Evolutionary conservation across 2,113 vertebrate species (phyloP).

Genomic region (Mus pahari): DNA sequence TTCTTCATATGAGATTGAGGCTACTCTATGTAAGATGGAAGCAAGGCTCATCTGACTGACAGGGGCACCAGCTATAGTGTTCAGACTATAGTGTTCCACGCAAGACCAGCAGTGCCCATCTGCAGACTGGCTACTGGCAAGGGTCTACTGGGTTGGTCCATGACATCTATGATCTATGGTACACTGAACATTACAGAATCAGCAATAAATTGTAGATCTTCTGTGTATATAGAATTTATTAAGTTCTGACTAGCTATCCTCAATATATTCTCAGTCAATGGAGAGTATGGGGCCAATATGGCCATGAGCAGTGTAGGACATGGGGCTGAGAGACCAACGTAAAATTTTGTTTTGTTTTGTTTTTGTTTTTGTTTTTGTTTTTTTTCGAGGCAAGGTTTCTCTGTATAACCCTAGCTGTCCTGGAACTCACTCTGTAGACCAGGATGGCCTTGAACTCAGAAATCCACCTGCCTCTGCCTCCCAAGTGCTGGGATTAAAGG

Average conservation of each 20-base stretch:
- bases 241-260: background rate
- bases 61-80: background rate
- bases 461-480: too few species aligned
- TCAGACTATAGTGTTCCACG: background rate
- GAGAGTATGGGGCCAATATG: background rate
- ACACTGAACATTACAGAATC: background rate
- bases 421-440: too few species aligned
- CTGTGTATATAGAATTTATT: background rate
- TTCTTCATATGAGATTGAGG: conserved; percentile 14
- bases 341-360: too few species aligned
- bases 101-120: background rate
- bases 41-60: background rate
- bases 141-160: background rate
- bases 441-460: too few species aligned
- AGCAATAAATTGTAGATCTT: background rate
- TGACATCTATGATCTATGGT: background rate
- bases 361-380: too few species aligned
- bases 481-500: too few species aligned
- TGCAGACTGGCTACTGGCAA: background rate
- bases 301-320: background rate
- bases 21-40: background rate
- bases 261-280: background rate
- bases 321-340: background rate
- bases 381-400: too few species aligned
- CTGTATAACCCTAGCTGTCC: too few species aligned